Evolutionary conservation across 2,888 invertebrate genomes (phyloP), one percentile per base, ranked within the genome.

Genomic region (Microdon myrmicae): DNA sequence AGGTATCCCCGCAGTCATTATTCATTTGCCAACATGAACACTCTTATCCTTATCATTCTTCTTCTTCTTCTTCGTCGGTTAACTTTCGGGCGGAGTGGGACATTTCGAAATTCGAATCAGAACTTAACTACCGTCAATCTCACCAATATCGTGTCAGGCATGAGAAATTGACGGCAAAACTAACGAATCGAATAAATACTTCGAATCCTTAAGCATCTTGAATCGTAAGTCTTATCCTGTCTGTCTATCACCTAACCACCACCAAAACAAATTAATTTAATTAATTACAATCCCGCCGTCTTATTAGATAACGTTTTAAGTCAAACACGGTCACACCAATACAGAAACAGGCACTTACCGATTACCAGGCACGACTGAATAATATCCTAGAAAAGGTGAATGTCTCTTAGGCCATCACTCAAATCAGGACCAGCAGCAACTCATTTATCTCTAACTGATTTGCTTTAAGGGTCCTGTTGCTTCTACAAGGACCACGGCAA

Each of bases 241-340:
- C n/a, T n/a, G n/a, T n/a, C n/a, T n/a, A n/a, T n/a, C n/a, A n/a
- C n/a, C n/a, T n/a, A n/a, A n/a, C n/a, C n/a, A n/a, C n/a, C n/a
- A 76, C 77, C 77, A 74, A 78, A 78, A 75, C 76, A 78, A 79
- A 78, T 78, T 77, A 78, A 79, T 78, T 78, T 75, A 78, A 78
- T 78, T 79, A 79, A 78, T 79, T 79, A 78, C 76, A 77, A 76
- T 76, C 76, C 74, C 75, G n/a, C n/a, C n/a, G 74, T 78, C 78
- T 78, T 77, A 76, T 77, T 77, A 78, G 77, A 78, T 71, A 58
- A n/a, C 17, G 29, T 45, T 56, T 23, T 14, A 22, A 7, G 2
- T 28, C 38, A 39, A 43, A 31, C 13, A 13, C 13, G n/a, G n/a
- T n/a, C n/a, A n/a, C n/a, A n/a, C n/a, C n/a, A n/a, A n/a, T n/a